These are phyloP conservation scores for Arctocebus calabarensis DNA, from an alignment of 2,797 vertebrate species.

Conservation along the genomic window DNA sequence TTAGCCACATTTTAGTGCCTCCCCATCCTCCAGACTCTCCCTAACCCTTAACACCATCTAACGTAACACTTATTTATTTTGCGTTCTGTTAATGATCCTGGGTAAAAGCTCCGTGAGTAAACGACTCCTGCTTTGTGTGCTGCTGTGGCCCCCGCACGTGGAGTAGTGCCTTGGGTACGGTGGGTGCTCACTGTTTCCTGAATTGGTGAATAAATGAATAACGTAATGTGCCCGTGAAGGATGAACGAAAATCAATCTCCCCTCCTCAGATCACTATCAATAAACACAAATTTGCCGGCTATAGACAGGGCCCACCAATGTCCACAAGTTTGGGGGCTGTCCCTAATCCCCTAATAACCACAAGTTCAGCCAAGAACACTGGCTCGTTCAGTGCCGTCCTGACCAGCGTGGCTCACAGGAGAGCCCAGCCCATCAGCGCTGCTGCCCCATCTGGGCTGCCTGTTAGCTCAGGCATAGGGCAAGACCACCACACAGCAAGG, in stretches of 20 bases:
- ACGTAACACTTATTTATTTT: not conserved
- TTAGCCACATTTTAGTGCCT: not conserved
- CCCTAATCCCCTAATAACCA: not conserved
- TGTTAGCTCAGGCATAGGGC: not conserved
- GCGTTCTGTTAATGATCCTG: too few species aligned
- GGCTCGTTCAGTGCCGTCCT: too few species aligned
- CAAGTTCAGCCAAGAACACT: not conserved
- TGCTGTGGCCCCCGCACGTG: not conserved
- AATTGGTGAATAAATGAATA: not conserved
- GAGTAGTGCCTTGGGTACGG: not conserved
- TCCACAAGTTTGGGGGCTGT: not conserved
- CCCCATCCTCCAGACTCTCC: not conserved
- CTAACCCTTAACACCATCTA: not conserved
- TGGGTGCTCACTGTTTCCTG: not conserved
- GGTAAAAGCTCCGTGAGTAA: not conserved
- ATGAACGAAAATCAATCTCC: not conserved
- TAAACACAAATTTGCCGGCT: not conserved
- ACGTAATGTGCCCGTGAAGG: not conserved
- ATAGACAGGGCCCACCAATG: not conserved
- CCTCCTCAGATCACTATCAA: not conserved
- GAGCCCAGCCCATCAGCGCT: too few species aligned
- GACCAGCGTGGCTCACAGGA: not conserved
- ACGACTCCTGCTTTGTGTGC: not conserved
- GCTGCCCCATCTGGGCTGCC: not conserved
- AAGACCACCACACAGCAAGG: not conserved